Evolutionary conservation across 2,888 invertebrate genomes (phyloP).

Genomic region (Alentia gelatinosa): DNA sequence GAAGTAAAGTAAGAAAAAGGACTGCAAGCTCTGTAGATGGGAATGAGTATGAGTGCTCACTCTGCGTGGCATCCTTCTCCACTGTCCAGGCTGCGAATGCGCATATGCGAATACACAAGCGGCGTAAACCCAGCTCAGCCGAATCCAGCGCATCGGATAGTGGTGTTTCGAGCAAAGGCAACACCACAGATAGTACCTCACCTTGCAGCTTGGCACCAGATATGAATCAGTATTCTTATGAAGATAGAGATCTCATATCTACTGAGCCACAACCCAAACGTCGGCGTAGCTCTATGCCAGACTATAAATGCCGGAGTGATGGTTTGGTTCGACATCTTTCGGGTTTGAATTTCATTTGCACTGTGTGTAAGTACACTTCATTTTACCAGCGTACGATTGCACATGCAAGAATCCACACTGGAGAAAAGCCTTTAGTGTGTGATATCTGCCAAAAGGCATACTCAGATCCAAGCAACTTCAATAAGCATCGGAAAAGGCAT

Average conservation of each 20-base stretch:
- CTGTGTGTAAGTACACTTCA: neutral
- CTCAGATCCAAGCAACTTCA: neutral
- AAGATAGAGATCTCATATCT: no score
- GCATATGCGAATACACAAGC: neutral
- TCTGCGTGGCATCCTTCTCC: neutral
- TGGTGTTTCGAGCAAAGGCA: neutral
- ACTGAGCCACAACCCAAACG: neutral
- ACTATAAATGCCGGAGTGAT: neutral
- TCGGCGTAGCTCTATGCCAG: neutral
- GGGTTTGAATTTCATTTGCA: neutral
- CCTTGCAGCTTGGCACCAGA: neutral
- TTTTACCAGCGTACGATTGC: neutral
- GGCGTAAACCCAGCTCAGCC: neutral
- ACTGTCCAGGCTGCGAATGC: neutral
- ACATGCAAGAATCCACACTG: neutral
- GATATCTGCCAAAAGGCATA: neutral
- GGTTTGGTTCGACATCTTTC: neutral
- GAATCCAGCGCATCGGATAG: neutral
- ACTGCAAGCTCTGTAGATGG: neutral
- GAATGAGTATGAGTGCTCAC: neutral
- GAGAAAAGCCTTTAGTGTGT: slow-evolving; percentile 2
- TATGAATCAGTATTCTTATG: no score
- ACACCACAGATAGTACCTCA: neutral
- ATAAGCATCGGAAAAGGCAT: neutral
- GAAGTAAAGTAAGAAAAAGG: neutral